Base-by-base conservation (phyloP, 1,140 invertebrate species). In the Microplitis mediator region DNA sequence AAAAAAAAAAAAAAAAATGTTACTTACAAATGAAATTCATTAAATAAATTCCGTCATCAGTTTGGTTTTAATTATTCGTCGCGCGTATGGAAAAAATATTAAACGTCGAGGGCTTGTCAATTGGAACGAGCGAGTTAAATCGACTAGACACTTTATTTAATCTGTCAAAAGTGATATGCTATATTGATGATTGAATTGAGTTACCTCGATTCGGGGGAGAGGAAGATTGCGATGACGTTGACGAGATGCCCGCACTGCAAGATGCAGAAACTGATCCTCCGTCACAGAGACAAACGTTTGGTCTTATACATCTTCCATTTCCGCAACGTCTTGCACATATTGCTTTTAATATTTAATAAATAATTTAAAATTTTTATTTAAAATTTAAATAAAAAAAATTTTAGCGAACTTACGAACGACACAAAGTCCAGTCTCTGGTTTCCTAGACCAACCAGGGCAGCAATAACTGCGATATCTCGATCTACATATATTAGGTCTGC, bases 391-490 rank as follows among this genome's bases (percentile, higher is more conserved):
- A 50, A 74, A 34, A 56, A 69, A 70, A 58, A 61, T 64, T 71
- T 50, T 52, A 72, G 31, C 69, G 60, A 86, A 93, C 94, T 94
- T 91, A 95, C 94, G 94, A 77, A 95, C 91, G 76, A 94, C 90
- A 85, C 94, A 96, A 32, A 94, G 87, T 71, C 91, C 90, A 9
- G 91, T 91, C 63, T 91, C 89, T 1, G 89, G 89, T 77, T 93
- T 92, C 73, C 90, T 90, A 5, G 90, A 90, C 95, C 95, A 96
- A 13, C 95, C 95, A 1, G 93, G 92, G 88, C 95, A 96, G 85
- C 95, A 96, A 79, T 92, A 92, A 75, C 89, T 92, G 78, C 90
- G 89, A 78, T 89, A 86, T 76, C 91, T 89, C 56, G 89, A 88
- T 75, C 93, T 89, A 81, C 94, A 96, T 5, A 95, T 92, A 84